A percentile compares a stretch with the other conserved stretches of the same genome.
phyloP scores from a whole-genome alignment of 2,797 vertebrate genomes.

The Enteromius trimaculatus region DNA sequence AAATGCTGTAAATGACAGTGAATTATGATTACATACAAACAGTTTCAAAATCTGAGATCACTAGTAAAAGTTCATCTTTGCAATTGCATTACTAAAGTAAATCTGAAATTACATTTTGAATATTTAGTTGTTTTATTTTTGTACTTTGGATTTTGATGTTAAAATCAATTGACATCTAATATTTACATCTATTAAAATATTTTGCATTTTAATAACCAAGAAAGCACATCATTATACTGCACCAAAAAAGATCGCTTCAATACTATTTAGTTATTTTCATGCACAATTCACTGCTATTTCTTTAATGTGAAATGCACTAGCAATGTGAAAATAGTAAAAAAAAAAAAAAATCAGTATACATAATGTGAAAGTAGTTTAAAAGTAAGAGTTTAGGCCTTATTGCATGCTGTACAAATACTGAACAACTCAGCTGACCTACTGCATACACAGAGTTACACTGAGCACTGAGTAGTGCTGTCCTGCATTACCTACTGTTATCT shows the following conservation, averaged over 20 bases:
- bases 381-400: neutral
- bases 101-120: neutral
- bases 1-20: too few species aligned
- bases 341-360: neutral
- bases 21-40: neutral
- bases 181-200: neutral
- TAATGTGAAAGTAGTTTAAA: neutral
- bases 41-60: neutral
- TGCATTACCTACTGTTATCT: constrained; percentile 28
- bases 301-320: neutral
- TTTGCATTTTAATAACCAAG: neutral
- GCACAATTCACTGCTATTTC: neutral
- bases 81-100: neutral
- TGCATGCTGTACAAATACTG: neutral
- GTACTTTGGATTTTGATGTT: neutral
- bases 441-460: neutral
- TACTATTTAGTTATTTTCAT: neutral
- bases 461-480: neutral
- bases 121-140: neutral
- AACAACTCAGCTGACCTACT: neutral
- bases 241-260: neutral
- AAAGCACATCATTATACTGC: neutral
- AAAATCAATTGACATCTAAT: neutral
- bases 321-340: neutral
- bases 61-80: neutral